Evolutionary conservation across 2,113 vertebrate genomes (phyloP).

Genomic region (Condylura cristata): DNA sequence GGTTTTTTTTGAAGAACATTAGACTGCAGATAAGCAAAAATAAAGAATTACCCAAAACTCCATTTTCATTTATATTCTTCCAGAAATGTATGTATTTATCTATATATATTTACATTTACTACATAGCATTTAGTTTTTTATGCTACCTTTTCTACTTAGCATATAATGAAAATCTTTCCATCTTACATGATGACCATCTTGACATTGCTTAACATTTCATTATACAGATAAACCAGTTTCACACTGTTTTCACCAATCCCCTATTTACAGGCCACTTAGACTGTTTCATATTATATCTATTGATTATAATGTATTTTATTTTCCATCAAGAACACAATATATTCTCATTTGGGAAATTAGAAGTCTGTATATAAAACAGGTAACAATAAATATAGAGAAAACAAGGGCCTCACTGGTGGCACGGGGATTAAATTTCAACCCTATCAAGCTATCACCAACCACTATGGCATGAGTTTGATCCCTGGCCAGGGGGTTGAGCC

Average conservation of each 20-base stretch:
- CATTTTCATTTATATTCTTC: conserved; percentile 9
- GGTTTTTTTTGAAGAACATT: conserved; percentile 23
- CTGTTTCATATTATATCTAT: conserved; percentile 10
- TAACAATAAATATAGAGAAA: conserved; percentile 1
- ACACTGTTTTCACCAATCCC: neutral
- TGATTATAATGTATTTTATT: neutral
- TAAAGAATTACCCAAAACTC: conserved; percentile 7
- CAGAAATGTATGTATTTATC: neutral
- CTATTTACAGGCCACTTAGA: neutral
- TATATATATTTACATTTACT: conserved; percentile 16
- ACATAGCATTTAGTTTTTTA: neutral
- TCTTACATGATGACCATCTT: neutral
- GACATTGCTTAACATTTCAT: neutral
- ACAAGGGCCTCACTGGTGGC: neutral
- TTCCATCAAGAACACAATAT: conserved; percentile 38
- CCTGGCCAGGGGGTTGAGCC: no score
- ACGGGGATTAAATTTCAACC: no score
- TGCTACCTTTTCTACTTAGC: neutral
- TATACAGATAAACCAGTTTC: neutral
- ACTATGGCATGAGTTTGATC: no score
- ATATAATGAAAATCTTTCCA: neutral
- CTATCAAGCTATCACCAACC: no score
- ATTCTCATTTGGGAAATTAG: neutral
- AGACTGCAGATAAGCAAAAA: conserved; percentile 18
- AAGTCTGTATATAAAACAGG: neutral